Base-by-base conservation (phyloP, 1,140 invertebrate species). In the Hypsibius dujardini region DNA sequence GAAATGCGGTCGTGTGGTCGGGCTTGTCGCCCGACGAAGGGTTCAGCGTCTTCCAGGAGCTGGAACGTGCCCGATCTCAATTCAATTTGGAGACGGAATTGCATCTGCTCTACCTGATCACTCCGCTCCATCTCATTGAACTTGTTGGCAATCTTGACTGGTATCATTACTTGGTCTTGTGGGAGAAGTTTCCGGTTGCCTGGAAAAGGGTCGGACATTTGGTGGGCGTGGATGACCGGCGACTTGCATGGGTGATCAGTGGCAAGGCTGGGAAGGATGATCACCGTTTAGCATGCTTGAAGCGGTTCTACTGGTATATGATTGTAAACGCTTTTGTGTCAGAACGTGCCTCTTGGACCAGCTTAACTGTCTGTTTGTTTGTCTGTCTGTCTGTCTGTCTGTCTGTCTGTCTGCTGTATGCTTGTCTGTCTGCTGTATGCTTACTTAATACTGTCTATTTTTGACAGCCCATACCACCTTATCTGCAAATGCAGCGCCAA, bases 81-180 rank as follows among this genome's bases (percentile, higher is more conserved):
- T 89, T 98, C 78, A 91, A 93, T 0, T 80, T 98, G 3, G 92
- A 96, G 76, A 91, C 87, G 74, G 94, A 98, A 77, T 82, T 98
- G 0, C 95, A 98, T 80, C 84, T 97, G 47, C 85, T 98, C 69
- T 98, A 97, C 80, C 81, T 67, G 62, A 12, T 67, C 12, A 67
- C 3, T 77, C 77, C 7, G 47, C 78, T 60, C 69, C 12, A 59
- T 47, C 42, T 72, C 47, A 59, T 28, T 12, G 28, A 72, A 46
- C 7, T 12, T 14, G 50, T 71, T 28, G 71, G 70, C 46, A 75
- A 75, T 3, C 70, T 95, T 47, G 90, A 96, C 79, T 98, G 93
- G 93, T 84, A 92, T 77, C 83, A 87, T 72, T 90, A 87, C 77
- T 79, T 95, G 12, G 85, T 86, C 73, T 76, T 94, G 28, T 96